Base-by-base conservation (phyloP, 2,888 invertebrate species). In the Steinernema carpocapsae region DNA sequence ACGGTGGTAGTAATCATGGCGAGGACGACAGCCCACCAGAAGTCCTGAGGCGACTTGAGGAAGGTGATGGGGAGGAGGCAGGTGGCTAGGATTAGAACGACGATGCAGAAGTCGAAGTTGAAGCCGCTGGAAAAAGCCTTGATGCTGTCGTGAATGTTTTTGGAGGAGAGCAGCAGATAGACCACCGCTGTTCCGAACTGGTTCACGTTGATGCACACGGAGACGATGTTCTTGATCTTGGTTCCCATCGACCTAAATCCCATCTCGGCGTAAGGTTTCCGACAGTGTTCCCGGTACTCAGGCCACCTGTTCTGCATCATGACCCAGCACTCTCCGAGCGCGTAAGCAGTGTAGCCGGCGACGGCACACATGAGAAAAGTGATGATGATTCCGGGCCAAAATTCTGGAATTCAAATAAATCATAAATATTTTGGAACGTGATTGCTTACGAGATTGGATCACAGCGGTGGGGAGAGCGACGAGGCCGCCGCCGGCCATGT, bases 211-310 rank as follows among this genome's bases (percentile, higher is more conserved):
- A 85, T 84, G 73, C 82, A 83, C 14, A 82, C 71, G 2, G 85
- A 84, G n/a, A 85, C 85, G 19, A 82, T 56, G 1, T 73, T 74
- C 76, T 83, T 85, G 74, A 72, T 80, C 32, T n/a, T 22, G 32
- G 29, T 22, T 3, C 75, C 75, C 17, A 48, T 26, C 12, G 86
- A 85, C 72, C 85, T 72, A 48, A 77, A 79, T 0, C 83, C 86
- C 32, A 86, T 84, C 74, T 86, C 86, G 0, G 86, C 84, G 75
- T 86, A 86, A 19, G 86, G 86, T 76, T 83, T 83, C 37, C 84
- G 71, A 64, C 84, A 84, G 72, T 84, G 84, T 43, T 77, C 77
- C 26, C 79, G 24, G 75, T 85, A 85, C 77, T 83, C 80, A 17
- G 86, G 85, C 83, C 84, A 85, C 29, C 79, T 78, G 46, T 81